These are phyloP conservation scores for Drosophila ohnishii DNA, from an alignment of 1,140 invertebrate species.

Conservation along the genomic window DNA sequence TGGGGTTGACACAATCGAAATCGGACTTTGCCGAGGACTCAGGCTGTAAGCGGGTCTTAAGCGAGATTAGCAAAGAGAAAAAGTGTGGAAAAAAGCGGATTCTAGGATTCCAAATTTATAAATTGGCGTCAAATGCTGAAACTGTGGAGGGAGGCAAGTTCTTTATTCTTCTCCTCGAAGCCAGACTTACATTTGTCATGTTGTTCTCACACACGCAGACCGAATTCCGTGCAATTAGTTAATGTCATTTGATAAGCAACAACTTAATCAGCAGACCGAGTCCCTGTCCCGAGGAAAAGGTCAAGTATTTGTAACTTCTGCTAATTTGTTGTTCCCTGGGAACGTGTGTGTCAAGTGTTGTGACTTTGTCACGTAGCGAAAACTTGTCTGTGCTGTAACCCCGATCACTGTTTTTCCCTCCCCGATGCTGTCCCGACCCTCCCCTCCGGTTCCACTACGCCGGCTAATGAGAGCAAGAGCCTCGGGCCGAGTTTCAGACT, in stretches of 20 bases:
- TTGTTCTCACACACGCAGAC: conserved; percentile 32
- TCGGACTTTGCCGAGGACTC: conserved; percentile 34
- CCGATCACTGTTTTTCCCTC: conserved; percentile 11
- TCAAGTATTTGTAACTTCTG: conserved; percentile 70
- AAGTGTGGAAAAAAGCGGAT: conserved; percentile 48
- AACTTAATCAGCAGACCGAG: conserved; percentile 64
- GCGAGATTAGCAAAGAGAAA: conserved; percentile 58
- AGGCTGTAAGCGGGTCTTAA: conserved; percentile 63
- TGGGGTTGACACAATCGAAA: conserved; percentile 55
- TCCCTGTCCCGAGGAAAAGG: conserved; percentile 51
- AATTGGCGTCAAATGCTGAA: conserved; percentile 70
- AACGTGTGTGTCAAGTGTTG: conserved; percentile 72
- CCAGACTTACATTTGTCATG: conserved; percentile 60
- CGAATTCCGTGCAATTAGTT: conserved; percentile 66
- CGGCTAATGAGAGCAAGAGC: conserved; percentile 59
- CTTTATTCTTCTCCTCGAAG: not conserved
- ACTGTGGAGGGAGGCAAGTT: not conserved
- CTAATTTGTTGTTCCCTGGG: conserved; percentile 72
- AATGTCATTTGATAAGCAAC: conserved; percentile 70
- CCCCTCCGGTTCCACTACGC: conserved; percentile 3
- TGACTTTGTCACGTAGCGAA: conserved; percentile 77
- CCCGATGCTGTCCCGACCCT: not conserved
- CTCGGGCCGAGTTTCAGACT: conserved; percentile 33
- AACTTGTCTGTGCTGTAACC: conserved; percentile 60
- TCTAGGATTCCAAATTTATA: conserved; percentile 73